phyloP scores from a whole-genome alignment of 2,113 vertebrate genomes.

The Onychostruthus taczanowskii region DNA sequence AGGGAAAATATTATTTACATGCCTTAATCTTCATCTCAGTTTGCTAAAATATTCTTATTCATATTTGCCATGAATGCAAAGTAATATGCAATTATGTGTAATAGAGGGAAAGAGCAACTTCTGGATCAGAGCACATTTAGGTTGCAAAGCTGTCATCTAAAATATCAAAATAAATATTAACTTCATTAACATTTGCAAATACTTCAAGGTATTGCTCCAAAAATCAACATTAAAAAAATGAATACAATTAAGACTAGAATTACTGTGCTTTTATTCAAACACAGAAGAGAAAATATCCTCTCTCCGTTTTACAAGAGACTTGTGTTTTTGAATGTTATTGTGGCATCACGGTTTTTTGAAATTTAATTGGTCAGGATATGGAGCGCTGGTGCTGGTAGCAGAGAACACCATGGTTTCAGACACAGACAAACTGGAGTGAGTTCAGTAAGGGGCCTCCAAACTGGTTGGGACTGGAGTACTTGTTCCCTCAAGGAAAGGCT shows the following conservation, averaged over 20 bases:
- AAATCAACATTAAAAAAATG: background rate
- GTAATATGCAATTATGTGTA: constrained; percentile 2
- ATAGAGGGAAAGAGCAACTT: constrained; percentile 9
- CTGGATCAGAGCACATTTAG: constrained; percentile 4
- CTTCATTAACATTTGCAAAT: background rate
- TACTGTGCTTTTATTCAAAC: background rate
- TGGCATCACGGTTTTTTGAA: accelerated
- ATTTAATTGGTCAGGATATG: background rate
- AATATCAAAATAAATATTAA: constrained; percentile 45
- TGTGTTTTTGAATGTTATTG: background rate
- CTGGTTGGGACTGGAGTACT: background rate
- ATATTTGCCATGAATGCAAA: background rate
- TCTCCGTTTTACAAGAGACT: background rate
- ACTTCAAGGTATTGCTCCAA: background rate
- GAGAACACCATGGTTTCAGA: background rate
- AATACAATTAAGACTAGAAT: background rate
- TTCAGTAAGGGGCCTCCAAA: accelerated
- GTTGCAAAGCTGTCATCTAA: background rate
- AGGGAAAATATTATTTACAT: background rate
- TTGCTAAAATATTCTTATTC: constrained; percentile 9
- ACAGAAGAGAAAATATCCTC: background rate
- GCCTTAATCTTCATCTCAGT: background rate
- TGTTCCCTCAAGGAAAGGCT: background rate
- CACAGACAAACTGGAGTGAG: background rate
- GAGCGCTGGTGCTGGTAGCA: background rate